phyloP scores from a whole-genome alignment of 2,113 vertebrate genomes.

The Dipodomys ordii region DNA sequence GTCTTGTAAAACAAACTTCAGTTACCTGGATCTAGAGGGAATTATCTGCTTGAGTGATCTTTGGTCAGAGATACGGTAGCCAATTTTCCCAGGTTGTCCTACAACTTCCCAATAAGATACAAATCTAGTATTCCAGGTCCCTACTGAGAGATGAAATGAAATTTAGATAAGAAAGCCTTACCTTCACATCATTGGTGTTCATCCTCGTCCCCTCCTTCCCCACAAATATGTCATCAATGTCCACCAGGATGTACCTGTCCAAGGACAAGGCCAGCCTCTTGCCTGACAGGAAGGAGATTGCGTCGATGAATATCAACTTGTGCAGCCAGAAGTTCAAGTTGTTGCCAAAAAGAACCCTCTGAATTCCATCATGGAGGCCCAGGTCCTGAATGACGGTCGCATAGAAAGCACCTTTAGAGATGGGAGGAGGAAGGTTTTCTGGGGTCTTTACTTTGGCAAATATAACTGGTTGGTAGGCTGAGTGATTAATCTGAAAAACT shows the following conservation, averaged over 20 bases:
- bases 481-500: constrained; percentile 88
- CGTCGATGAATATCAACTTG: constrained; percentile 91
- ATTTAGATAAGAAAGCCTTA: constrained; percentile 70
- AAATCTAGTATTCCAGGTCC: too few relatives aligned
- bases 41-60: background rate
- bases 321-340: constrained; percentile 91
- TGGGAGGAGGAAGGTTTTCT: constrained; percentile 84
- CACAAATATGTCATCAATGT: constrained; percentile 92
- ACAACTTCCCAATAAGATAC: too few relatives aligned
- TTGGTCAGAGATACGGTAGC: background rate
- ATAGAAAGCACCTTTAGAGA: constrained; percentile 83
- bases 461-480: constrained; percentile 88
- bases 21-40: constrained; percentile 18
- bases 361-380: constrained; percentile 89
- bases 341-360: constrained; percentile 89
- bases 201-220: constrained; percentile 91
- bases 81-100: background rate
- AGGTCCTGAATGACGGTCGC: constrained; percentile 89
- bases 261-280: constrained; percentile 87
- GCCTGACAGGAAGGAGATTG: constrained; percentile 88
- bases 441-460: constrained; percentile 88
- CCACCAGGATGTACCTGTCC: constrained; percentile 91
- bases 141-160: background rate
- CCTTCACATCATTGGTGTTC: constrained; percentile 90
- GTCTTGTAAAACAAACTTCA: background rate